Evolutionary conservation across 1,140 invertebrate species (phyloP), one percentile per base, ranked within the genome.

Genomic region (Drosophila carrolli): DNA sequence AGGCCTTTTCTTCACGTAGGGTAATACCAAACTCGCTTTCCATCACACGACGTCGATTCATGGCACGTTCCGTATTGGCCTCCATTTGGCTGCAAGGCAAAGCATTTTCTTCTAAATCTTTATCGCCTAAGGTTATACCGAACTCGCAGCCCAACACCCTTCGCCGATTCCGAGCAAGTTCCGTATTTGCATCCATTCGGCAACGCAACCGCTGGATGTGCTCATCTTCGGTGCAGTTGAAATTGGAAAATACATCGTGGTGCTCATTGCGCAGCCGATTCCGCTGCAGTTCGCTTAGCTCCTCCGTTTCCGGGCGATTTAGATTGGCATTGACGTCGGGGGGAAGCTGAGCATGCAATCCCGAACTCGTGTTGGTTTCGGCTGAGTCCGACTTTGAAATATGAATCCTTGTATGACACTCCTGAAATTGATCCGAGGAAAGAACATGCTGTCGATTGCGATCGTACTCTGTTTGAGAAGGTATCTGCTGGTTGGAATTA

Each of bases 321-420:
- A 91, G 32, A 76, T 92, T 92, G 38, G 91, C 82, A 61, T 91
- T 91, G 5, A 79, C n/a, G 50, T 86, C 83, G 0, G 75, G 54
- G 0, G 70, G 78, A 19, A 60, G 27, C 16, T 53, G 55, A n/a
- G 75, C 50, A 5, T 6, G 32, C 13, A 70, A 9, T 0, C 50
- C 62, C 2, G 77, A 40, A 43, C 53, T 57, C 8, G 23, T 27
- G 11, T n/a, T 23, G 1, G 27, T 14, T 9, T 37, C 40, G 11
- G 4, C 41, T 9, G 48, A 46, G 1, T 37, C 32, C 3, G 14
- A 16, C 27, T 56, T 29, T 4, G 62, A 16, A 2, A 90, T 35
- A 9, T 78, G 10, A 7, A 84, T 77, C 35, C 41, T 19, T 0
- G 81, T 61, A 16, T 83, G 48, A 1, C 68, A 75, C 14, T 80